These are phyloP conservation scores for Pocillopora meandrina DNA, from an alignment of 92 coral and sea anemone genomes.

Conservation along the genomic window DNA sequence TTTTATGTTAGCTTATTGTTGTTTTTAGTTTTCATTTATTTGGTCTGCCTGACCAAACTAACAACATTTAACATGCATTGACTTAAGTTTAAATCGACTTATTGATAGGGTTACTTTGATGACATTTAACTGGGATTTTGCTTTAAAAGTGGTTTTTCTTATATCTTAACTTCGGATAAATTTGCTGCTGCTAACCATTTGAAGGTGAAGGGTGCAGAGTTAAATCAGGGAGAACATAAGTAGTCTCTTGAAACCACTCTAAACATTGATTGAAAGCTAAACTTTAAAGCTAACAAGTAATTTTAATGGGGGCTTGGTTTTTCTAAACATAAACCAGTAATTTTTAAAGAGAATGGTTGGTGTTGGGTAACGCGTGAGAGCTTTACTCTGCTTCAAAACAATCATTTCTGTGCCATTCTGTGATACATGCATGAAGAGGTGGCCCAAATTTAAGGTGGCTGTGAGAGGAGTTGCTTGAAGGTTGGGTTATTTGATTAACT, in stretches of 20 bases:
- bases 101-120: not conserved
- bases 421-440: constrained; percentile 1
- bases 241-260: not conserved
- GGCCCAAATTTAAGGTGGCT: constrained; percentile 8
- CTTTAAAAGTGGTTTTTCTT: not conserved
- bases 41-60: not conserved
- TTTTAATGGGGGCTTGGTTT: not conserved
- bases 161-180: not conserved
- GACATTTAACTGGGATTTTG: not conserved
- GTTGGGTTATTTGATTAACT: not conserved
- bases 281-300: not conserved
- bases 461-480: not conserved
- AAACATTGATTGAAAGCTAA: not conserved
- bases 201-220: not conserved
- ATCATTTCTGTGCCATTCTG: not conserved
- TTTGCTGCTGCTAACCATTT: not conserved
- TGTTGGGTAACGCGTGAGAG: not conserved
- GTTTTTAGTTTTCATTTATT: not conserved
- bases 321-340: not conserved
- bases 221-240: not conserved
- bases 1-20: too few relatives aligned
- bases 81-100: too few relatives aligned
- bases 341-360: not conserved
- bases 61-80: not conserved
- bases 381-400: not conserved